Evolutionary conservation across 1,140 invertebrate genomes (phyloP), one percentile per base, ranked within the genome.

Genomic region (Bombus breviceps): DNA sequence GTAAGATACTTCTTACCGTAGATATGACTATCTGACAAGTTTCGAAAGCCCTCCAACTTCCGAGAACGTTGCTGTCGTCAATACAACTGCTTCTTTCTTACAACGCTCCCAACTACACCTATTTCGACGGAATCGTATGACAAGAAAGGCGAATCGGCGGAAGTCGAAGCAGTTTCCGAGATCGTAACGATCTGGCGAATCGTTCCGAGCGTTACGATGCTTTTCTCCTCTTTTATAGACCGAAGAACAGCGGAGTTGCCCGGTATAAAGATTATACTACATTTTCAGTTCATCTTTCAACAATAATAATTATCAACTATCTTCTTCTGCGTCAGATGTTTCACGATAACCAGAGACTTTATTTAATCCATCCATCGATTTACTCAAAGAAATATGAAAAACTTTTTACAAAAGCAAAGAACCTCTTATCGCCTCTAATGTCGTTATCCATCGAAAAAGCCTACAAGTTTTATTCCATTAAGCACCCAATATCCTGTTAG

Each of bases 21-120:
- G 71, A 66, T 62, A 78, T 37, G 28, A 47, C 82, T 71, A 84
- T 84, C 78, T 78, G 66, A 78, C 76, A 79, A 84, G 64, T 84
- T 83, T 37, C n/a, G 47, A 78, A 59, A 78, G 82, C 82, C 34
- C 66, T 78, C 12, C 37, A 78, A 78, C 64, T 78, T 68, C 82
- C 47, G 39, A 41, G 39, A 62, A 82, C 39, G n/a, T 25, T 34
- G 10, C 62, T 83, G 47, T 59, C 43, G 47, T 28, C 37, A 0
- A 71, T n/a, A 32, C 12, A n/a, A 34, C 37, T 22, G 13, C 28
- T 83, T 76, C 34, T 53, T 77, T 34, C 47, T 18, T 37, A n/a
- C 18, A 28, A 0, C 66, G 43, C 37, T 64, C 25, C 8, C 64
- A 62, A 71, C 39, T 84, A 13, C 64, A 72, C 34, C 41, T 66